These are phyloP conservation scores for Okapia johnstoni DNA, from an alignment of 2,113 vertebrate species.

Conservation along the genomic window DNA sequence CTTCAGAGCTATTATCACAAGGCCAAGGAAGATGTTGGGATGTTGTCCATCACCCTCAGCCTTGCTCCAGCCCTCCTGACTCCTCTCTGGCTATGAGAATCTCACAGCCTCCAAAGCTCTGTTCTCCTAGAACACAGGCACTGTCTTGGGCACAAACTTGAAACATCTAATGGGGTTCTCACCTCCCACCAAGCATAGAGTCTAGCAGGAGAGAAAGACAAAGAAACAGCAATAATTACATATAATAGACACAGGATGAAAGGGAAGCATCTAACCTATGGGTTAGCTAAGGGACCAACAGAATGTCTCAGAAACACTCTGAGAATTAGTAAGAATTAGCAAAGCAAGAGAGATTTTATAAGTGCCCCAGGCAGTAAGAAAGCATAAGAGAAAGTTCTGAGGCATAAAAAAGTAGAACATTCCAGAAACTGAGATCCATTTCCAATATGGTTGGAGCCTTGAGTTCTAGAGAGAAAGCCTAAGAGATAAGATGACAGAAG, in stretches of 20 bases:
- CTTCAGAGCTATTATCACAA: neutral
- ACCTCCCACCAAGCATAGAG: neutral
- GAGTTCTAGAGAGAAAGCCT: neutral
- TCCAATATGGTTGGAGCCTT: neutral
- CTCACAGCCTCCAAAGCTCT: neutral
- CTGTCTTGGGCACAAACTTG: neutral
- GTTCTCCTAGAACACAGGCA: neutral
- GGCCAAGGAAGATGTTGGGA: neutral
- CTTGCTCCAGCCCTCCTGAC: neutral
- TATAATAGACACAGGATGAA: neutral
- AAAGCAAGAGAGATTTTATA: neutral
- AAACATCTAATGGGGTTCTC: neutral
- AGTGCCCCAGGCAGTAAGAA: neutral
- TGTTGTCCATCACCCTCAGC: neutral
- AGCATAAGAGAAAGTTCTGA: neutral
- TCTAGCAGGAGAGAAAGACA: neutral
- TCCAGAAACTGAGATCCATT: neutral
- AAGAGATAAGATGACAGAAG: neutral
- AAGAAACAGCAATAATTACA: neutral
- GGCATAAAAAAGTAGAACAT: neutral
- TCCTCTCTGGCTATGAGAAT: neutral
- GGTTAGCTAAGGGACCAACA: neutral
- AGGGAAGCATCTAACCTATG: neutral
- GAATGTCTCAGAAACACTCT: neutral
- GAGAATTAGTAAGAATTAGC: neutral